These are phyloP conservation scores for Drosophila heteroneura DNA, from an alignment of 2,888 invertebrate species.

Conservation along the genomic window DNA sequence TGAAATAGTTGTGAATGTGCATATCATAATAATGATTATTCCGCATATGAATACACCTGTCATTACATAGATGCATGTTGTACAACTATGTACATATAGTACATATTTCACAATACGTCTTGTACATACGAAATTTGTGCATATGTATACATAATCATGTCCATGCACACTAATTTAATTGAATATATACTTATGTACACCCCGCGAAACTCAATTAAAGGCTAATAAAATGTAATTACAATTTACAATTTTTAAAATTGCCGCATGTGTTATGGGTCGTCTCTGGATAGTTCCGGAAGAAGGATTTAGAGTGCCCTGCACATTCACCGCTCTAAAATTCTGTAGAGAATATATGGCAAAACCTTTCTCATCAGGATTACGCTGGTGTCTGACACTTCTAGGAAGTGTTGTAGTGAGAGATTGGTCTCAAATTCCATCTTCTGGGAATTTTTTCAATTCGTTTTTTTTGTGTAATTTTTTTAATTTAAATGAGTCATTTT, in stretches of 20 bases:
- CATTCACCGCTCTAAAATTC: background rate
- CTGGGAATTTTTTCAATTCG: background rate
- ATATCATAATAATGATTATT: background rate
- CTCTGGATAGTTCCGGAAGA: background rate
- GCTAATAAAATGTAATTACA: background rate
- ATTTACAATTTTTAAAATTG: background rate
- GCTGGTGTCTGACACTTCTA: no score
- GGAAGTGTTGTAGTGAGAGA: background rate
- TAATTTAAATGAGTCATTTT: background rate
- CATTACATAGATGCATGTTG: background rate
- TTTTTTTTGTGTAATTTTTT: background rate
- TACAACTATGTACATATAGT: constrained; percentile 3
- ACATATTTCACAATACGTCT: background rate
- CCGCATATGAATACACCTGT: background rate
- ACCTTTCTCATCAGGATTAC: background rate
- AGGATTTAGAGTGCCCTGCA: background rate
- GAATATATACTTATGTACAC: background rate
- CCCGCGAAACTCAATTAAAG: background rate
- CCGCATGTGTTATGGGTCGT: background rate
- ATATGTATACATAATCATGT: background rate
- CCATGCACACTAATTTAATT: background rate
- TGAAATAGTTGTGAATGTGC: constrained; percentile 11
- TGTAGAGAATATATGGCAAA: background rate
- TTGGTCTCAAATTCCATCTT: background rate
- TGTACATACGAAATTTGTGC: background rate